Base-by-base conservation (phyloP, 2,113 vertebrate species). In the Lasiurus cinereus region DNA sequence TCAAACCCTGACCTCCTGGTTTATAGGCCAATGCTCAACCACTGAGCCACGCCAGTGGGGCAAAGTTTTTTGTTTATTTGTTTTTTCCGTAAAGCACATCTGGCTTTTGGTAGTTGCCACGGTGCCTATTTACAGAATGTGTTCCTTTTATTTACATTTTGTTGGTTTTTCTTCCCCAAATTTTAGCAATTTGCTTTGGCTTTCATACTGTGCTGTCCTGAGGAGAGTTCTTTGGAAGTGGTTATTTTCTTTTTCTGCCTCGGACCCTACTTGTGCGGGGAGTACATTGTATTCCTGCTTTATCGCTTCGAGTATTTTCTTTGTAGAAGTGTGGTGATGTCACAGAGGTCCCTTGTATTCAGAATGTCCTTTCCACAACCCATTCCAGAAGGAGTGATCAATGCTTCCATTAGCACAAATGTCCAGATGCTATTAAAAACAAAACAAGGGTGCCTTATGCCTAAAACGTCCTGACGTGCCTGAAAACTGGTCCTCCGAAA, bases 371-470 rank as follows among this genome's bases (percentile, higher is more conserved):
- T 87, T 89, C 52, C 70, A 88, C 9, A 90, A 14, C 50, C 88
- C n/a, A 76, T 79, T 92, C 78, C 52, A 73, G 78, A 74, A 14
- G 22, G 83, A 59, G 43, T 21, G 66, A 66, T 19, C 66, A 82
- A 7, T 43, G 59, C 18, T 84, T 73, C 62, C 36, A 27, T 29
- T 16, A 88, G 82, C 18, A 59, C 77, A 74, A 67, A 80, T 39
- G 24, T 80, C 84, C 62, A 48, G 48, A 93, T 64, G 86, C 50
- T 88, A 29, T 86, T 84, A 82, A 92, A 83, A 86, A n/a, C n/a
- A 27, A 88, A 90, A 83, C 33, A 95, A 83, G 27, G 56, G 13
- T 80, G 43, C 22, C 77, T 96, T 80, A 66, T 72, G 85, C 33
- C 66, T 59, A 21, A 74, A 83, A 48, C 39, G n/a, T 79, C 62